These are phyloP conservation scores for Coenonympha arcania DNA, from an alignment of 2,888 invertebrate species.

Conservation along the genomic window DNA sequence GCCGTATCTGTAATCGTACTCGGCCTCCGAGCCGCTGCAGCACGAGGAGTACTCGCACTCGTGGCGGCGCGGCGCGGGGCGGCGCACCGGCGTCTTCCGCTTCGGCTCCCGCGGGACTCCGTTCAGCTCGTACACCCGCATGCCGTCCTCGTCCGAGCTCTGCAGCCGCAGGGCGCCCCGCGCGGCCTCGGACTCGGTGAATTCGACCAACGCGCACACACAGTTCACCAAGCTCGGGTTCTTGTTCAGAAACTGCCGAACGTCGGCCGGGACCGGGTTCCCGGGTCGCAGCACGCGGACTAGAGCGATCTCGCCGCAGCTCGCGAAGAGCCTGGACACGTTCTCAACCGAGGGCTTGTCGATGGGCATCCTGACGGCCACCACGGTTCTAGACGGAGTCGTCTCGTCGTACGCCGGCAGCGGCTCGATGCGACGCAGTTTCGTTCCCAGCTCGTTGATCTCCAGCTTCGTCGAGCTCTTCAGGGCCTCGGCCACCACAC, in stretches of 20 bases:
- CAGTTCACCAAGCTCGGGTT: conserved; percentile 90
- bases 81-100: conserved; percentile 79
- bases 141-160: conserved; percentile 71
- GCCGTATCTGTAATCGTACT: conserved; percentile 65
- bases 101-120: conserved; percentile 82
- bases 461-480: conserved; percentile 84
- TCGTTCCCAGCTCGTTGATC: conserved; percentile 92
- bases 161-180: conserved; percentile 83
- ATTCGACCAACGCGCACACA: conserved; percentile 93
- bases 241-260: conserved; percentile 91
- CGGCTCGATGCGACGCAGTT: conserved; percentile 87
- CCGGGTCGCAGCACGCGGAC: conserved; percentile 91
- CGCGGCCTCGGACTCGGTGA: conserved; percentile 89
- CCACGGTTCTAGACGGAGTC: conserved; percentile 91
- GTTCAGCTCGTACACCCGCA: conserved; percentile 85
- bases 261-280: conserved; percentile 91
- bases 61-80: conserved; percentile 75
- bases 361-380: conserved; percentile 88
- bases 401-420: conserved; percentile 93
- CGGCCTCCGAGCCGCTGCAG: conserved; percentile 69
- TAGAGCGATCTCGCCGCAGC: conserved; percentile 91
- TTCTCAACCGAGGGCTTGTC: conserved; percentile 90
- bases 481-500: conserved; percentile 90
- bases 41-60: conserved; percentile 77
- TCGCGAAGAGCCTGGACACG: conserved; percentile 91